These are phyloP conservation scores for Myrmecobius fasciatus DNA, from an alignment of 2,113 vertebrate genomes.

Conservation along the genomic window DNA sequence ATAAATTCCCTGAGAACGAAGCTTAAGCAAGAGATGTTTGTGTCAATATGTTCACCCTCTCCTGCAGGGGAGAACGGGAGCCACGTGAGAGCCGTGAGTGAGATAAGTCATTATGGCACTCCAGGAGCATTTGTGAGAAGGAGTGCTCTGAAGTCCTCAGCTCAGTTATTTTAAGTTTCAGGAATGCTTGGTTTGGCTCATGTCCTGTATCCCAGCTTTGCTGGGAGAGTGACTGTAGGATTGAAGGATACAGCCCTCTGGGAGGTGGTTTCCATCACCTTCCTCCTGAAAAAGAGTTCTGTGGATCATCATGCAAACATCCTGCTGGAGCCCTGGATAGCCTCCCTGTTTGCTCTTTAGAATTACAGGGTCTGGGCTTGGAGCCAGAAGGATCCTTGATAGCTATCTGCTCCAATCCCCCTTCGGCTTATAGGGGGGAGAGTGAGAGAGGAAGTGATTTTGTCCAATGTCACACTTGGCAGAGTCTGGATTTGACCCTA, in stretches of 20 bases:
- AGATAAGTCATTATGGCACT: too few species aligned
- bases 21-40: too few species aligned
- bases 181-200: neutral
- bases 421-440: too few species aligned
- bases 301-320: neutral
- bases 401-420: too few species aligned
- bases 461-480: too few species aligned
- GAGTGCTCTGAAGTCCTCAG: neutral
- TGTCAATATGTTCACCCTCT: too few species aligned
- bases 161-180: slow-evolving; percentile 53
- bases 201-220: slow-evolving; percentile 8
- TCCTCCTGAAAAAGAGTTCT: neutral
- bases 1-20: too few species aligned
- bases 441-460: too few species aligned
- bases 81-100: too few species aligned
- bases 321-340: slow-evolving; percentile 27
- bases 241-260: neutral
- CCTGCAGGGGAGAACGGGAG: too few species aligned
- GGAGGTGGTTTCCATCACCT: neutral
- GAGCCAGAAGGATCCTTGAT: neutral
- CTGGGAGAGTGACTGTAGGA: neutral
- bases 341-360: neutral
- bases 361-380: neutral
- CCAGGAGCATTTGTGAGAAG: neutral
- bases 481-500: neutral